Base-by-base conservation (phyloP, 2,113 vertebrate species). In the Sapajus apella region DNA sequence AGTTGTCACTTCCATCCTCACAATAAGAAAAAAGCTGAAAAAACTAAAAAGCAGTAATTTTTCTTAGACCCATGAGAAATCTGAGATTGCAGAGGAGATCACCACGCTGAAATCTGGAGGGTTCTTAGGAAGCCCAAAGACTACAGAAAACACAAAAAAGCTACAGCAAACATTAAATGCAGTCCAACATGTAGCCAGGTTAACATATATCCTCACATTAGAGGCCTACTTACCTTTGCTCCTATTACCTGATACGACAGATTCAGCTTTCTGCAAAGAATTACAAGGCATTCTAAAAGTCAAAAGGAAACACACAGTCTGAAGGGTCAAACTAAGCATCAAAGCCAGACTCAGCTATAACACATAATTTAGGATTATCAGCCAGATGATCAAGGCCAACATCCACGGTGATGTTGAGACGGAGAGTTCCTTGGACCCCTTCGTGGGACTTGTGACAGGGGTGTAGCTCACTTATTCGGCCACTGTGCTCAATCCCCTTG, bases 161-260 rank as follows among this genome's bases (percentile, higher is more conserved):
- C 32, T 23, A 0, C 6, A n/a, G 5, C 0, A 56, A 32, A 84
- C 18, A 21, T 7, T 30, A 43, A 50, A 17, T 11, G 2, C 5
- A 45, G 47, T 13, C 45, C 64, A 79, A 43, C 17, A 5, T 35
- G 13, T 40, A 32, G 30, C 77, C 75, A 43, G 50, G 64, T n/a
- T 30, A 30, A 87, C 0, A 27, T 20, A 68, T 32, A 66, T 52
- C 76, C 4, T 52, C 75, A 61, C 2, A 5, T 16, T 47, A 30
- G 37, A 27, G 37, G 13, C 76, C 30, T 27, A 6, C 27, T 73
- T 64, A 32, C 23, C n/a, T 84, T 52, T 17, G 40, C n/a, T 93
- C 55, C n/a, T 72, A 35, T 85, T 70, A 52, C 37, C 45, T 40
- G 10, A n/a, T 30, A 25, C 30, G 23, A 77, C 45, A 70, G 25